A percentile compares a stretch with the other conserved stretches of the same genome.
Evolutionary conservation across 2,888 invertebrate species (phyloP).

Genomic region (Elmis aenea): DNA sequence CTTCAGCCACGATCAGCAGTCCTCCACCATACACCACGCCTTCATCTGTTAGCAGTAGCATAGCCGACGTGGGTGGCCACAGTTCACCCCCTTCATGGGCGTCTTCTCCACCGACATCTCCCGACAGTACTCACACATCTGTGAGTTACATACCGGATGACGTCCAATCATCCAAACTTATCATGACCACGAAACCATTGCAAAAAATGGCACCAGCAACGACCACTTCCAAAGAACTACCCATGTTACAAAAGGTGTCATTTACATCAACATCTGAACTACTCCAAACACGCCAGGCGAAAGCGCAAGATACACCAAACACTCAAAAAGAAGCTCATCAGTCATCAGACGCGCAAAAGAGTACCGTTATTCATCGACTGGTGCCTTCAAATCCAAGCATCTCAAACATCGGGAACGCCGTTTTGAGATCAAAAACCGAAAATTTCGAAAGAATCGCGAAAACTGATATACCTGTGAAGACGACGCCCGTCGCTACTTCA

Average conservation of each 20-base stretch:
- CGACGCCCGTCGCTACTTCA: constrained; percentile 31
- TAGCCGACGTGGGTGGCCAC: constrained; percentile 39
- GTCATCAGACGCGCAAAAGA: constrained; percentile 37
- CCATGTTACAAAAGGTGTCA: constrained; percentile 55
- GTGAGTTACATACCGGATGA: constrained; percentile 54
- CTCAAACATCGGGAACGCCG: constrained; percentile 61
- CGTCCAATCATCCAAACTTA: constrained; percentile 25
- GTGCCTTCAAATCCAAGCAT: no score
- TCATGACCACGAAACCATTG: constrained; percentile 16
- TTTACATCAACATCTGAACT: constrained; percentile 57
- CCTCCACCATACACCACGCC: constrained; percentile 47
- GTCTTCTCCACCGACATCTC: constrained; percentile 55
- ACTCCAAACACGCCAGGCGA: constrained; percentile 30
- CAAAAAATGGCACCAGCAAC: constrained; percentile 32
- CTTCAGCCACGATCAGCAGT: constrained; percentile 54
- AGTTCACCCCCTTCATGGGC: constrained; percentile 57
- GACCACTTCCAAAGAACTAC: constrained; percentile 37
- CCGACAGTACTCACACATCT: constrained; percentile 52
- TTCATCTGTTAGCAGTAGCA: constrained; percentile 39
- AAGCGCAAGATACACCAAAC: constrained; percentile 26
- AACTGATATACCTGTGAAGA: constrained; percentile 50
- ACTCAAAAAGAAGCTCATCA: constrained; percentile 31
- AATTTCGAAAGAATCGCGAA: constrained; percentile 59
- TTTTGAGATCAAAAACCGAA: constrained; percentile 61
- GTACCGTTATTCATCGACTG: no score